Conservation (phyloP, 1,140 invertebrate species). For the Papilio dardanus region DNA sequence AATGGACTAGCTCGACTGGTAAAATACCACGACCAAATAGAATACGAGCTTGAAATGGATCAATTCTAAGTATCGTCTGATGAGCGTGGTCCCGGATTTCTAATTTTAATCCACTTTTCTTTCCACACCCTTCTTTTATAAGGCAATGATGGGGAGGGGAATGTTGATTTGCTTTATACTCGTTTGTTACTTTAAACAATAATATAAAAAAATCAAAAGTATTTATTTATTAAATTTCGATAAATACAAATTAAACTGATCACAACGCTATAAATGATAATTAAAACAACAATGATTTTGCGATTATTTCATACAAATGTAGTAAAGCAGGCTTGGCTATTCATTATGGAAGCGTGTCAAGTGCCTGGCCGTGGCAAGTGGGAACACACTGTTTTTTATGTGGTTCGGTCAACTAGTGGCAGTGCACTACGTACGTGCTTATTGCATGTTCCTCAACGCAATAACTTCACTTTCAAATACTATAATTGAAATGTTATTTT, state of each 20-base stretch:
- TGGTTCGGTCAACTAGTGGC: constrained; percentile 34
- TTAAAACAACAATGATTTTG: constrained; percentile 33
- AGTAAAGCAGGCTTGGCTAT: constrained; percentile 51
- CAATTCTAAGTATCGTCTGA: too few relatives aligned
- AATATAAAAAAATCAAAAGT: too few relatives aligned
- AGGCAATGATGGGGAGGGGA: too few relatives aligned
- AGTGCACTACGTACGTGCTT: constrained; percentile 25
- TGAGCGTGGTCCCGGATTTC: too few relatives aligned
- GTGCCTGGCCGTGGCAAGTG: constrained; percentile 48
- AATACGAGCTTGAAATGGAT: too few relatives aligned
- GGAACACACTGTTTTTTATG: constrained; percentile 41
- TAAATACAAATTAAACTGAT: neutral
- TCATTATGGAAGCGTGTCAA: constrained; percentile 64
- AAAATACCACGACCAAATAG: too few relatives aligned
- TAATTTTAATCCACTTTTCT: too few relatives aligned
- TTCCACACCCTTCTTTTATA: too few relatives aligned
- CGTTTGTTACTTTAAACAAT: too few relatives aligned
- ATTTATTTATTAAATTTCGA: neutral
- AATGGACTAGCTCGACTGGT: too few relatives aligned
- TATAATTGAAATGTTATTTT: neutral
- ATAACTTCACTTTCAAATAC: neutral
- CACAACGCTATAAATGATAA: neutral
- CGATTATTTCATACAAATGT: constrained; percentile 49
- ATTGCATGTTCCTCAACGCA: constrained; percentile 31
- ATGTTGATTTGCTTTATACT: too few relatives aligned